Base-by-base conservation (phyloP, 2,888 invertebrate genomes). In the Lasius fuliginosus region DNA sequence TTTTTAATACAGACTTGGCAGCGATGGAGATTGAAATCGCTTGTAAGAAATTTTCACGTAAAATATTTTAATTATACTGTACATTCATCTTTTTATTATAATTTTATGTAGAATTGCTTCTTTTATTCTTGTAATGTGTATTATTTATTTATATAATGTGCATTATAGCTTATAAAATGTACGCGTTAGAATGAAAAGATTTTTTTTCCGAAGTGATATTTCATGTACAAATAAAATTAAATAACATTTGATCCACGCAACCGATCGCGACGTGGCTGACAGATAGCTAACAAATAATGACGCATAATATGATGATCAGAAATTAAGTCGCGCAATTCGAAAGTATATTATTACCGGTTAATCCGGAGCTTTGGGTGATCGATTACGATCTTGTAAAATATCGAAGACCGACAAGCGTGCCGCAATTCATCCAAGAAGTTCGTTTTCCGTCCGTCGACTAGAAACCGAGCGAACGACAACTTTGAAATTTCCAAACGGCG, bases 401-500 rank as follows among this genome's bases (percentile, higher is more conserved):
- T 73, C 46, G 33, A 58, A n/a, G 53, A 58, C 58, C 58, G 67
- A 82, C 33, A 36, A 5, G 40, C 56, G 64, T n/a, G 58, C 4
- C 18, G 36, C 60, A 36, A 27, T 60, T 46, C 33, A 36, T 68
- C 9, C 27, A 46, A 46, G 40, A 58, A 76, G 36, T 58, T 76
- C 27, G 18, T 36, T 56, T 65, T 40, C 23, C 27, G 6, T 56
- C 11, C 12, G 53, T n/a, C 60, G 60, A 46, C 42, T n/a, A 36
- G 30, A 36, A 53, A 68, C 65, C 11, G 58, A 58, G 36, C 67
- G 33, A 23, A 23, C 23, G 73, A 75, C 82, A 65, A 82, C 76
- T 75, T 82, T 12, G 56, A 58, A 79, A 79, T 79, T 81, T 73
- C 60, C 73, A 60, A 81, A 71, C 49, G 79, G 46, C 46, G 60